Evolutionary conservation across 2,113 vertebrate species (phyloP), one percentile per base, ranked within the genome.

Genomic region (Uropsilus gracilis): DNA sequence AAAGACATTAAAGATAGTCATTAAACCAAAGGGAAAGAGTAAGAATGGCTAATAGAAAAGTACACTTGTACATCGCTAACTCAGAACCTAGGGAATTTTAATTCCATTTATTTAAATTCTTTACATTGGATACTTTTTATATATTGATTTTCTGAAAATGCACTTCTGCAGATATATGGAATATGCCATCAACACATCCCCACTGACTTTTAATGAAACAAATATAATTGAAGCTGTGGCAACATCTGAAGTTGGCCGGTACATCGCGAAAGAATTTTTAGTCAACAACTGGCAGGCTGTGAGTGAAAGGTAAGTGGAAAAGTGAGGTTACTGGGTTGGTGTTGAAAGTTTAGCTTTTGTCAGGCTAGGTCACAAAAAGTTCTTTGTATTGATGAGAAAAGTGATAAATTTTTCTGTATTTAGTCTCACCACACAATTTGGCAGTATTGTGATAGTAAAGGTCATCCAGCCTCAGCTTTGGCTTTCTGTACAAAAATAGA

Each of bases 241-340:
- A 53, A 44, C 57, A 32, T 97, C 96, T 66, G 98, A 98, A 89
- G 94, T 97, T 89, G 98, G 98, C 48, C 92, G 95, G 6, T 96
- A 71, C 3, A 86, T 98, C 17, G 98, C 96, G 73, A 98, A 98
- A 97, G 98, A 98, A 26, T 99, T 99, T 72, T 59, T 98, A 91
- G 96, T 96, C 0, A 97, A 98, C 81, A 98, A 99, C 14, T 98
- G 98, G 98, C 84, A 97, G 42, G 71, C 95, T 88, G 92, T 98
- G 95, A 85, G 50, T 24, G 61, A 98, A 91, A 97, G 97, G 98
- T 98, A 97, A 94, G 87, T 80, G 93, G 10, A 34, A 64, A 71
- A 1, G 1, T 44, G 0, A 44, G 55, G 5, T 64, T 37, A 32
- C 50, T 42, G 42, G 20, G 37, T 76, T 76, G 26, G 32, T 20